phyloP scores from a whole-genome alignment of 2,113 vertebrate genomes.

The Mesocricetus auratus region DNA sequence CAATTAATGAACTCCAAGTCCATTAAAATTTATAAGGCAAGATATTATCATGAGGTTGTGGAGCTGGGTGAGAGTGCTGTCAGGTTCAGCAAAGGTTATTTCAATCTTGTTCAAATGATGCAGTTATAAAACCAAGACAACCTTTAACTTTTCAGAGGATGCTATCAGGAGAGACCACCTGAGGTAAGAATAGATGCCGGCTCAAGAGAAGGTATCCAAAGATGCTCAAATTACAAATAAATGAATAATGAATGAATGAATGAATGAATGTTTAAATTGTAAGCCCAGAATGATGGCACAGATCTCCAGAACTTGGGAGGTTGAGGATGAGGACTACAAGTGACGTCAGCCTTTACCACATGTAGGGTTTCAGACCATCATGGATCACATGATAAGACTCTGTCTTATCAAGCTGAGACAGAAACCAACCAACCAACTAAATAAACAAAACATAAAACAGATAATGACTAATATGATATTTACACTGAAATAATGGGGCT shows the following conservation, averaged over 20 bases:
- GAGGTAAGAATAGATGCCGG: not conserved
- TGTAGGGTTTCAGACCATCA: not conserved
- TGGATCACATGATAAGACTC: not conserved
- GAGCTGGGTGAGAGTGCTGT: not conserved
- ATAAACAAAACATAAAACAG: not conserved
- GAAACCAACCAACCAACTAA: not conserved
- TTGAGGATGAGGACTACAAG: not conserved
- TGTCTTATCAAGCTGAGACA: not conserved
- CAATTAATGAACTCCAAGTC: slow-evolving; percentile 46
- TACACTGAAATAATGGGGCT: not conserved
- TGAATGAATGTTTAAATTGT: not conserved
- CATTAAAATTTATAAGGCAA: slow-evolving; percentile 50
- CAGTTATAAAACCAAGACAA: not conserved
- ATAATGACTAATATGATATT: not conserved
- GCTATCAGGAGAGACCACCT: not conserved
- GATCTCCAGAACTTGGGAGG: not conserved
- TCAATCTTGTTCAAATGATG: not conserved
- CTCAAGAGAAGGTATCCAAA: not conserved
- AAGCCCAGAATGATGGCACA: not conserved
- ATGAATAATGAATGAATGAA: not conserved
- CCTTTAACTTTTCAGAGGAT: not conserved
- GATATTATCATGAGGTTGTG: not conserved
- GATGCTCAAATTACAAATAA: not conserved
- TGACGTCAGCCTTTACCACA: not conserved
- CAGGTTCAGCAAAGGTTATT: not conserved